Evolutionary conservation across 37 sponge, comb jelly and placozoan species (phyloP).

Genomic region (Crambe crambe): DNA sequence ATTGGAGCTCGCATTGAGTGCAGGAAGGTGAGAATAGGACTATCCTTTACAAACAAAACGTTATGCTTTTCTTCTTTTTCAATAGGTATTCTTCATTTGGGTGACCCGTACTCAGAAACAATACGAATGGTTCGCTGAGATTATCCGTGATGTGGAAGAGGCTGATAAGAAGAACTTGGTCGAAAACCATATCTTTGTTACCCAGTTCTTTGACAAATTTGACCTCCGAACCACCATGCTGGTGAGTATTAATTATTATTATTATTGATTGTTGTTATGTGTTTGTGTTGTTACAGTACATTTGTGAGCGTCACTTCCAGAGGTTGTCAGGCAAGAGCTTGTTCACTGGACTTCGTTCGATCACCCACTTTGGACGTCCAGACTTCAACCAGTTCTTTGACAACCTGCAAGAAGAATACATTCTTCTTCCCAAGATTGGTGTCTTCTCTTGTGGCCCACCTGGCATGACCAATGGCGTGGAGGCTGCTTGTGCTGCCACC

Average conservation of each 20-base stretch:
- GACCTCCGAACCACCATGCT: slow-evolving; percentile 98
- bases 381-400: slow-evolving; percentile 92
- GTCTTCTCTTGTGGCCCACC: slow-evolving; percentile 99
- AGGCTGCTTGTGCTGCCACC: slow-evolving; percentile 85
- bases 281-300: slow-evolving; percentile 62
- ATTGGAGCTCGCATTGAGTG: slow-evolving; percentile 79
- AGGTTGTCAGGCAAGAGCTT: slow-evolving; percentile 86
- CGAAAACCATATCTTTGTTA: slow-evolving; percentile 95
- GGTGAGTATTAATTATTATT: slow-evolving; percentile 45
- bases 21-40: slow-evolving; percentile 71
- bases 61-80: not conserved
- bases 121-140: slow-evolving; percentile 96
- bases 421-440: slow-evolving; percentile 87
- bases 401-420: slow-evolving; percentile 79
- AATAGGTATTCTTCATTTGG: slow-evolving; percentile 96
- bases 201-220: slow-evolving; percentile 96
- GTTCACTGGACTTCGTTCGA: slow-evolving; percentile 93
- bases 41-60: not conserved
- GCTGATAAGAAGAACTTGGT: slow-evolving; percentile 78
- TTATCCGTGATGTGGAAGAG: slow-evolving; percentile 91
- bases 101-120: slow-evolving; percentile 96
- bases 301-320: slow-evolving; percentile 98
- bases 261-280: not conserved
- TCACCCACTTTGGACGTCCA: slow-evolving; percentile 97
- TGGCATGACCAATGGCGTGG: slow-evolving; percentile 93